Evolutionary conservation across 2,888 invertebrate genomes (phyloP), one percentile per base, ranked within the genome.

Genomic region (Abrostola tripartita): DNA sequence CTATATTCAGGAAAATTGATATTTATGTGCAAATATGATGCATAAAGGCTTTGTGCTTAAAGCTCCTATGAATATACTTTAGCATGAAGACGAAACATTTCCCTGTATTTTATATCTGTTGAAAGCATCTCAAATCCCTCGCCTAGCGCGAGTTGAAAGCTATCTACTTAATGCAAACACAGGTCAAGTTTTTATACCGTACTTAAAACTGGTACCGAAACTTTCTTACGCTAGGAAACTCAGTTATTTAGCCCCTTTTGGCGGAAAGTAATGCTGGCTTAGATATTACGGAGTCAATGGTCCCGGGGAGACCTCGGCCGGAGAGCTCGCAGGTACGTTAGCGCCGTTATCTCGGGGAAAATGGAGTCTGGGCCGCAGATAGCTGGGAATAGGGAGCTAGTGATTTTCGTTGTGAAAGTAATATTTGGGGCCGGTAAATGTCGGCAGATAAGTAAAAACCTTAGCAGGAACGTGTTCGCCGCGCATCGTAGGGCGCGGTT

Each of bases 281-380:
- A 61, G 65, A 75, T 73, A 68, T 68, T 64, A 65, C 61, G 37
- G 54, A 65, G 65, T 49, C 58, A 70, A 76, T 66, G 65, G 73
- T 65, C 61, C 73, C 78, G 54, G 38, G 42, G 77, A 72, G 77
- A 66, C 64, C 51, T 35, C 61, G 56, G 60, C 64, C 38, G 44
- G 61, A 62, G 68, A 65, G 57, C 66, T 57, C 55, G 59, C 62
- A 65, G 75, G 70, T 70, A 75, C 51, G 37, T 38, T 53, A 49
- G 40, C 12, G 50, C 47, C 37, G 63, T 63, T 76, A 73, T 73
- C 78, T 67, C 56, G 52, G 37, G 58, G 49, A 50, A 70, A 65
- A 71, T 71, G 68, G 62, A 56, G 59, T 24, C 65, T 41, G 57
- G 5, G 49, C 54, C 55, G 41, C 50, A 24, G 52, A 51, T 61